Evolutionary conservation across 2,113 vertebrate species (phyloP), one percentile per base, ranked within the genome.

Genomic region (Solea senegalensis): DNA sequence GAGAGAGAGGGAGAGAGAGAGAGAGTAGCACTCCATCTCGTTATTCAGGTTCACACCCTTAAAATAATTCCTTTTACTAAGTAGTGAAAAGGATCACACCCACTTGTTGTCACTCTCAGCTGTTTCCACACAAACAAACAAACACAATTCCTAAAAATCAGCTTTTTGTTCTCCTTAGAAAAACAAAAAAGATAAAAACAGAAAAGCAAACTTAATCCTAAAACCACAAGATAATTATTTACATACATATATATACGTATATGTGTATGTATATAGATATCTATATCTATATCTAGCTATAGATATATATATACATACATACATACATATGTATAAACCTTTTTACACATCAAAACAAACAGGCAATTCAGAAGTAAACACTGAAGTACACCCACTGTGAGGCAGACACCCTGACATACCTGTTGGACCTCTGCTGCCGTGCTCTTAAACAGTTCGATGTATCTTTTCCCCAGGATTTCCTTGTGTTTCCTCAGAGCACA

Each of bases 401-500:
- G n/a, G 39, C 21, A 8, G 21, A 59, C 52, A 69, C 12, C 34
- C 15, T 9, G 2, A 69, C 49, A 0, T 85, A 99, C 97, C 96
- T 99, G 97, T 78, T 98, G 97, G 55, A 99, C 96, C 77, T 98
- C 97, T 1, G 97, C 97, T 8, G 97, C 97, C 0, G 97, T 99
- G 87, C 97, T 99, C 87, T 96, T 95, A 89, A 99, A 99, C 81
- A 99, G 93, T 90, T 99, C 97, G 1, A 99, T 98, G 83, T 99
- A 99, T 88, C 97, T 94, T 76, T 96, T 98, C 49, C 97, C 97
- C 76, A 99, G 93, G 80, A 96, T 97, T 87, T 97, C 95, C 88
- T 98, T 98, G 93, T 99, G 97, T 78, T 97, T 98, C 79, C 94
- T 96, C 86, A 99, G 94, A 9, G 97, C 97, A 50, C 95, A 94